Percentiles rank a stretch among this genome's conserved stretches.
phyloP scores from a whole-genome alignment of 2,888 invertebrate genomes.

The Laspeyria flexula region DNA sequence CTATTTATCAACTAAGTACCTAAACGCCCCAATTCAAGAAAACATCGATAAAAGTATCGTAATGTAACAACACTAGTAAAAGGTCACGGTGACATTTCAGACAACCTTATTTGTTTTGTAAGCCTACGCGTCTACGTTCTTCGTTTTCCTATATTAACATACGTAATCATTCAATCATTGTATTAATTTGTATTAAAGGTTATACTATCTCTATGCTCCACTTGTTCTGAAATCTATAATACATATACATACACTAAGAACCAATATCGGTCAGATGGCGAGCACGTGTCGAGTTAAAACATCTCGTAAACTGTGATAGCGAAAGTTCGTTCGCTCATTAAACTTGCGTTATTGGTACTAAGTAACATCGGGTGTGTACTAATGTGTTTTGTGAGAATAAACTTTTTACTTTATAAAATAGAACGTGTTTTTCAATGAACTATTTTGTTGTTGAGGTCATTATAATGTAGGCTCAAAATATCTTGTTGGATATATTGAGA shows the following conservation, averaged over 20 bases:
- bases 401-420: neutral
- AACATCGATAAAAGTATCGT: neutral
- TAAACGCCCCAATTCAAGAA: no score
- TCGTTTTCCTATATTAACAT: conserved; percentile 6
- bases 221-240: no score
- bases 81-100: conserved; percentile 30
- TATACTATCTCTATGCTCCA: no score
- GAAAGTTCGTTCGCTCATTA: conserved; percentile 32
- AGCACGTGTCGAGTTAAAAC: conserved; percentile 23
- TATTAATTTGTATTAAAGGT: no score
- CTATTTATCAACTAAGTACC: no score
- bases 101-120: conserved; percentile 12
- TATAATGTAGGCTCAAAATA: no score
- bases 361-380: neutral
- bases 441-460: no score
- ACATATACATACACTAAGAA: no score
- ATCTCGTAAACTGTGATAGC: conserved; percentile 30
- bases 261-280: conserved; percentile 5
- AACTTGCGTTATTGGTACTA: conserved; percentile 13
- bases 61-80: conserved; percentile 12
- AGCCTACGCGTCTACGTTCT: conserved; percentile 12
- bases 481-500: no score
- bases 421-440: no score
- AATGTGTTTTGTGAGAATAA: neutral
- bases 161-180: neutral